A percentile compares a stretch with the other conserved stretches of the same genome.
These are phyloP conservation scores for Lanistes nyassanus DNA, from an alignment of 1,140 invertebrate genomes.

Conservation along the genomic window DNA sequence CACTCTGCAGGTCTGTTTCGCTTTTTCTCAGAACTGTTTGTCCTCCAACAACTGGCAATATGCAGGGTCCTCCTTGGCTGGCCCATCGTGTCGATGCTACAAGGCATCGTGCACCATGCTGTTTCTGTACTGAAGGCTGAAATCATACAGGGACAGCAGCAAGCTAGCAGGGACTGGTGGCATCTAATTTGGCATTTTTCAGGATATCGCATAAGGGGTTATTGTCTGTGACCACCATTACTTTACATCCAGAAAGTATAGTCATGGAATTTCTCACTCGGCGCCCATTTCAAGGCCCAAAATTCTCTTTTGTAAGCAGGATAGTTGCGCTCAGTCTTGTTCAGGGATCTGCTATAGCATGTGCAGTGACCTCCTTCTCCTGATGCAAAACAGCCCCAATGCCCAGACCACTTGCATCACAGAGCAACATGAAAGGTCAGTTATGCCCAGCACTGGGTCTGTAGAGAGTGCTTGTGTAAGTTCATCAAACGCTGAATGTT, in stretches of 20 bases:
- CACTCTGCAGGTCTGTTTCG: neutral
- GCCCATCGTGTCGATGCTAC: neutral
- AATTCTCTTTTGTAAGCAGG: conserved; percentile 11
- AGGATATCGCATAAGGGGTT: conserved; percentile 26
- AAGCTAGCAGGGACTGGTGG: conserved; percentile 25
- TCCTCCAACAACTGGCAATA: conserved; percentile 6
- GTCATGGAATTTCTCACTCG: conserved; percentile 26
- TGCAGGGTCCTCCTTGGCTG: neutral
- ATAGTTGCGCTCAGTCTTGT: conserved; percentile 31
- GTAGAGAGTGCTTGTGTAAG: too few species aligned
- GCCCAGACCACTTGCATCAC: too few species aligned
- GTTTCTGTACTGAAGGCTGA: conserved; percentile 10
- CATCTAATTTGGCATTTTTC: conserved; percentile 26
- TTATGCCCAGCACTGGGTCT: too few species aligned
- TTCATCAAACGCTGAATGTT: too few species aligned
- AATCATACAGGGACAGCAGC: conserved; percentile 24
- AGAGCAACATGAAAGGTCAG: too few species aligned
- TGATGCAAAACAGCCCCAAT: too few species aligned
- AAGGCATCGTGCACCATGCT: conserved; percentile 21
- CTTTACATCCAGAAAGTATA: conserved; percentile 28
- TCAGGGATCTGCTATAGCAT: conserved; percentile 26
- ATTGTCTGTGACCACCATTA: conserved; percentile 25
- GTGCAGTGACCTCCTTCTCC: too few species aligned
- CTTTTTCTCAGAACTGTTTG: neutral
- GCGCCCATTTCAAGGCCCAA: neutral